Conservation (phyloP, 2,888 invertebrate species). For the Pomacea canaliculata region DNA sequence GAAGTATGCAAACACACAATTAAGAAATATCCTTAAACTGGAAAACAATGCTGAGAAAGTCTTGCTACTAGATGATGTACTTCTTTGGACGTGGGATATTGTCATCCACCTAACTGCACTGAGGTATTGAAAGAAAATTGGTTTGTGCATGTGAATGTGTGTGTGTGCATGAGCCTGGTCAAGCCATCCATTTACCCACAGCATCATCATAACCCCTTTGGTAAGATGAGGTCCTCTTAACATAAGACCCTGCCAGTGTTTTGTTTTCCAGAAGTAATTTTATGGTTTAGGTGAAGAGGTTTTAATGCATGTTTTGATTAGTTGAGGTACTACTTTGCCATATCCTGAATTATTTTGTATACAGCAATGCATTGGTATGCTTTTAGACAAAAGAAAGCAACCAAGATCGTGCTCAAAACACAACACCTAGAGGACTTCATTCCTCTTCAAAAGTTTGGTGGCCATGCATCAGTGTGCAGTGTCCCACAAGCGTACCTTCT, state of each 20-base stretch:
- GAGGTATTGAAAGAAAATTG: neutral
- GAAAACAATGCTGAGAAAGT: neutral
- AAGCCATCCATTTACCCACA: too few species aligned
- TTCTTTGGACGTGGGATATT: neutral
- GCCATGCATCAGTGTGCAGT: conserved; percentile 5
- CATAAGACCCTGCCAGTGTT: too few species aligned
- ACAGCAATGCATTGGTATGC: neutral
- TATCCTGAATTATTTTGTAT: too few species aligned
- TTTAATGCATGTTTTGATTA: too few species aligned
- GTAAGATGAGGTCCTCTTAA: too few species aligned
- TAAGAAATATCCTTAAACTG: neutral
- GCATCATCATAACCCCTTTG: too few species aligned
- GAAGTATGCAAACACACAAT: neutral
- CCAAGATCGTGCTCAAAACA: neutral
- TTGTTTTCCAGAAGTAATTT: too few species aligned
- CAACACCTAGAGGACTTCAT: neutral
- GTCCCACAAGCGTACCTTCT: neutral
- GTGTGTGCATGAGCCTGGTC: too few species aligned
- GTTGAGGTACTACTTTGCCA: too few species aligned
- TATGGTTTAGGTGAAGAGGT: too few species aligned
- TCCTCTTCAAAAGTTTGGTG: neutral
- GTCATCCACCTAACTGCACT: neutral
- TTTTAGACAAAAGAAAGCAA: neutral
- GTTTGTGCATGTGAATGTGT: too few species aligned
- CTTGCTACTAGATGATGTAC: neutral